These are phyloP conservation scores for Dufourea novaeangliae DNA, from an alignment of 1,140 invertebrate species.

Conservation along the genomic window DNA sequence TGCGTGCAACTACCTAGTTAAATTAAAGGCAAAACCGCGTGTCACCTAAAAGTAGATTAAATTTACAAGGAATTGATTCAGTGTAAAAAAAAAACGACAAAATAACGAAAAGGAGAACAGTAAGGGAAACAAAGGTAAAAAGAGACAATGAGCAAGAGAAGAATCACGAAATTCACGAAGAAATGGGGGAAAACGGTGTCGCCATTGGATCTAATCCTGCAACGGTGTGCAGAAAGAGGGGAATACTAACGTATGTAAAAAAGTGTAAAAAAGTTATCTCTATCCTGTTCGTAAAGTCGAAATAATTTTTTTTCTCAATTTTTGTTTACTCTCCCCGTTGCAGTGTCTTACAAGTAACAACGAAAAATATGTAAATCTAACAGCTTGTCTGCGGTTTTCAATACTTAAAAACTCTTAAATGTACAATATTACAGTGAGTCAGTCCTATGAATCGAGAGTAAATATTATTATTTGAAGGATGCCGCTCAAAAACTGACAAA, in stretches of 20 bases:
- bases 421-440: constrained; percentile 20
- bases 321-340: constrained; percentile 28
- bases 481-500: background rate
- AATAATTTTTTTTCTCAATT: background rate
- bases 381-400: constrained; percentile 32
- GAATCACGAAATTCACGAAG: constrained; percentile 26
- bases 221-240: background rate
- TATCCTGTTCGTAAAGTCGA: constrained; percentile 23
- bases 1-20: constrained; percentile 68
- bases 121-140: constrained; percentile 40
- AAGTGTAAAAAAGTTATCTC: constrained; percentile 33
- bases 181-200: background rate
- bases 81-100: constrained; percentile 13
- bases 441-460: constrained; percentile 29
- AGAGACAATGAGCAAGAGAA: background rate
- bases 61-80: constrained; percentile 37
- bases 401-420: constrained; percentile 43
- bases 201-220: background rate
- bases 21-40: constrained; percentile 59
- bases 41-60: constrained; percentile 48
- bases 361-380: constrained; percentile 43
- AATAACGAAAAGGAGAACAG: constrained; percentile 11
- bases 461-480: constrained; percentile 27
- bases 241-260: constrained; percentile 22
- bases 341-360: constrained; percentile 40